These are phyloP conservation scores for Aphrophora alni DNA, from an alignment of 2,888 invertebrate genomes.

Conservation along the genomic window DNA sequence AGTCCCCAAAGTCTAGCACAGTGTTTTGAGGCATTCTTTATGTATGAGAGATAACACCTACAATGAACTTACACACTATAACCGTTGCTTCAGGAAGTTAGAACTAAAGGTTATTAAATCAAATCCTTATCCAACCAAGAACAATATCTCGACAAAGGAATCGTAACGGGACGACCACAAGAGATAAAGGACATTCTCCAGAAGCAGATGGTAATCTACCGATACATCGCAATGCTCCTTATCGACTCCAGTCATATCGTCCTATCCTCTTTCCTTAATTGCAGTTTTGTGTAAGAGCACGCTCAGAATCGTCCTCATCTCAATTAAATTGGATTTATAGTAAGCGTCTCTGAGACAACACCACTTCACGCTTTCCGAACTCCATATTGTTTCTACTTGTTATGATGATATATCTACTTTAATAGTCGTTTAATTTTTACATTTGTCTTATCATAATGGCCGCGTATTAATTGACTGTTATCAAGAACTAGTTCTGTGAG, in stretches of 20 bases:
- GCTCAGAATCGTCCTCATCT: neutral
- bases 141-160: neutral
- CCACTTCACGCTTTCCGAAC: neutral
- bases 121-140: neutral
- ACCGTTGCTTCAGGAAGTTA: no score
- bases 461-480: neutral
- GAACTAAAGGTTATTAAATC: neutral
- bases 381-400: neutral
- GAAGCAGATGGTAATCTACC: neutral
- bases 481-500: neutral
- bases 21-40: no score
- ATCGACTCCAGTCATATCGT: neutral
- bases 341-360: neutral
- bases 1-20: no score
- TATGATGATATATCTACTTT: neutral
- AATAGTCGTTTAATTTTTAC: neutral
- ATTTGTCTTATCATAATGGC: neutral
- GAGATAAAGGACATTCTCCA: neutral
- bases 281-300: neutral
- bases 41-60: no score
- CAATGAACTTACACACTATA: no score
- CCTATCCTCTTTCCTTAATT: neutral
- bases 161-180: neutral
- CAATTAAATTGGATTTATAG: constrained; percentile 31
- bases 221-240: neutral